phyloP scores from a whole-genome alignment of 2,113 vertebrate genomes.

The Oncorhynchus clarkii region DNA sequence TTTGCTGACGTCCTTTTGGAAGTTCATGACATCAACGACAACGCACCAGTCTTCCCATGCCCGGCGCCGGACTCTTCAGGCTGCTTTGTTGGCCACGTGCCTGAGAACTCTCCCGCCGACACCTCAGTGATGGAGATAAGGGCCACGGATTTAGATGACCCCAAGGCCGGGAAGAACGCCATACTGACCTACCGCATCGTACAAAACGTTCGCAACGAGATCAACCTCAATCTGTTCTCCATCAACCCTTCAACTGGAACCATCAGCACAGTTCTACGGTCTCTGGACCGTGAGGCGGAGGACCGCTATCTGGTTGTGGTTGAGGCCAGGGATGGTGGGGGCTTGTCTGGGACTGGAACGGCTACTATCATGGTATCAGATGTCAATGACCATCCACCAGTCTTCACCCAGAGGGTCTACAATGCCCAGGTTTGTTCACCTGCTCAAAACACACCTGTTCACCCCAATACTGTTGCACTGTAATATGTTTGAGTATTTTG shows the following conservation, averaged over 20 bases:
- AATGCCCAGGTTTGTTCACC: conserved; percentile 52
- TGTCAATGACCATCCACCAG: conserved; percentile 84
- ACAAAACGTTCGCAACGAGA: conserved; percentile 82
- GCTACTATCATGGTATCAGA: conserved; percentile 85
- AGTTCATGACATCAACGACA: conserved; percentile 83
- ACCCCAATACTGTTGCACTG: background rate
- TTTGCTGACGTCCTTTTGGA: conserved; percentile 87
- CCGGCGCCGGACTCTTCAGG: conserved; percentile 64
- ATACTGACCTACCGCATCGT: conserved; percentile 82
- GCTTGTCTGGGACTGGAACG: conserved; percentile 82
- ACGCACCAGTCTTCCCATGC: conserved; percentile 81
- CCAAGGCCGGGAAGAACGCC: conserved; percentile 78
- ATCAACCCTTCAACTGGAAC: conserved; percentile 80
- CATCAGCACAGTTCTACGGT: conserved; percentile 78
- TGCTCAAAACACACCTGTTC: background rate
- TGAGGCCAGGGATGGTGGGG: conserved; percentile 85
- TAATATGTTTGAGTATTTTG: background rate
- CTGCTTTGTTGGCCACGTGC: conserved; percentile 79
- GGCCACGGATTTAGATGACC: conserved; percentile 83
- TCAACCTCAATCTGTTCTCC: conserved; percentile 86
- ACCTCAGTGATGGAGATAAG: conserved; percentile 85
- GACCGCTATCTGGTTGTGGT: conserved; percentile 81
- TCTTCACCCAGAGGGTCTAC: conserved; percentile 82
- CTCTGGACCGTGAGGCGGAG: conserved; percentile 82
- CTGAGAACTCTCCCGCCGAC: conserved; percentile 83